Percentiles rank a stretch among this genome's conserved stretches.
phyloP scores from a whole-genome alignment of 2,113 vertebrate genomes.

The Sorex fumeus region DNA sequence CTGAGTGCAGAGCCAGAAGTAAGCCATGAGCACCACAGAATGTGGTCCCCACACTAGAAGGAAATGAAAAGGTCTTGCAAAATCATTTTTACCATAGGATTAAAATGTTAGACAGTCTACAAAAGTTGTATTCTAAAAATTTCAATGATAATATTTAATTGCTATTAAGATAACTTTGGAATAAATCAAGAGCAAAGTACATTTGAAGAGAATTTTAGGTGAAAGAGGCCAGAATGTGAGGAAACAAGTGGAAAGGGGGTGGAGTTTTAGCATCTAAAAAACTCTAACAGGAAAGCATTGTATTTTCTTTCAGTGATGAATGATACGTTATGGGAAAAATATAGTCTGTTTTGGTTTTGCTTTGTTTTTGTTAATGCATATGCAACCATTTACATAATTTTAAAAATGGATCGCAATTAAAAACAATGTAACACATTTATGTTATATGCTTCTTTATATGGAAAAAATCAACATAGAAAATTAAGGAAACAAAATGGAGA shows the following conservation, averaged over 20 bases:
- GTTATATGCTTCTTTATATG: slow-evolving; percentile 5
- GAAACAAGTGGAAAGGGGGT: neutral
- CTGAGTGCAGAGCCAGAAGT: no score
- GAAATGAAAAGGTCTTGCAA: neutral
- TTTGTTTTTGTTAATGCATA: neutral
- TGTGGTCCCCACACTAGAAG: no score
- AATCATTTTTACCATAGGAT: neutral
- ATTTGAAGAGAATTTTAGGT: neutral
- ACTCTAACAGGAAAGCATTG: neutral
- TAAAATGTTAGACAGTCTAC: neutral
- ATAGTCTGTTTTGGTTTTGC: neutral
- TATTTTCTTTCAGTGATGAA: neutral
- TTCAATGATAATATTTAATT: slow-evolving; percentile 19
- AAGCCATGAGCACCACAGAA: no score
- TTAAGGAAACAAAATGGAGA: slow-evolving; percentile 17
- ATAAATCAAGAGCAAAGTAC: neutral
- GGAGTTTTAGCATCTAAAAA: neutral
- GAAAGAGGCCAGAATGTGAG: neutral
- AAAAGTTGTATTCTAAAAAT: neutral
- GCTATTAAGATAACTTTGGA: neutral
- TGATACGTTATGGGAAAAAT: neutral
- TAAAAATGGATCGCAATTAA: neutral
- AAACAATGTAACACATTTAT: neutral
- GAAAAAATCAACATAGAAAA: neutral
- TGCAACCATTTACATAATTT: neutral